Percentiles rank a stretch among this genome's conserved stretches.
Conservation (phyloP, 2,888 invertebrate species). For the Rugalucina vietnamica region DNA sequence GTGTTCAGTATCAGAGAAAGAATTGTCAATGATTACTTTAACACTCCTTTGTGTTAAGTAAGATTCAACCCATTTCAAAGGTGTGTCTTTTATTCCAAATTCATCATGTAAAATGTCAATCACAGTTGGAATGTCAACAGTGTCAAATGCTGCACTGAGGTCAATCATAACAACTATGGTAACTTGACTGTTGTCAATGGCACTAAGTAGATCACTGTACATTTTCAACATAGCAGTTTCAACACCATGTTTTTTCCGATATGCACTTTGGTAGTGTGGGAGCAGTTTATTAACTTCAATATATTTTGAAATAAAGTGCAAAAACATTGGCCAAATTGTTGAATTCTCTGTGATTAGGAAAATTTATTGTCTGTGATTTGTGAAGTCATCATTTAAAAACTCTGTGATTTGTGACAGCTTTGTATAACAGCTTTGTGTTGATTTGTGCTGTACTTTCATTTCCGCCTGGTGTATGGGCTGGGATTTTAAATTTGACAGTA, state of each 20-base stretch:
- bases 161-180: constrained; percentile 46
- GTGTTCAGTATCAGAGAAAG: constrained; percentile 21
- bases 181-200: constrained; percentile 13
- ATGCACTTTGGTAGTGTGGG: constrained; percentile 47
- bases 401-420: no score
- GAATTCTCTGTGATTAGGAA: no score
- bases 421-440: no score
- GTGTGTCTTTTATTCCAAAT: constrained; percentile 32
- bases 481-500: no score
- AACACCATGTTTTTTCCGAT: constrained; percentile 38
- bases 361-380: no score
- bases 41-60: constrained; percentile 34
- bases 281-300: constrained; percentile 34
- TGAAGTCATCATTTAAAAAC: no score
- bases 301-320: constrained; percentile 28
- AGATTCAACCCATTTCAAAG: constrained; percentile 38
- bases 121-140: constrained; percentile 31
- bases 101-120: constrained; percentile 19
- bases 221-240: constrained; percentile 49
- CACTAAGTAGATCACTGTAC: constrained; percentile 36
- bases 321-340: no score
- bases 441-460: no score
- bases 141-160: constrained; percentile 38
- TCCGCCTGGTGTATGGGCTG: no score
- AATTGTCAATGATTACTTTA: constrained; percentile 29